Evolutionary conservation across 2,888 invertebrate species (phyloP).

Genomic region (Meloe dianella): DNA sequence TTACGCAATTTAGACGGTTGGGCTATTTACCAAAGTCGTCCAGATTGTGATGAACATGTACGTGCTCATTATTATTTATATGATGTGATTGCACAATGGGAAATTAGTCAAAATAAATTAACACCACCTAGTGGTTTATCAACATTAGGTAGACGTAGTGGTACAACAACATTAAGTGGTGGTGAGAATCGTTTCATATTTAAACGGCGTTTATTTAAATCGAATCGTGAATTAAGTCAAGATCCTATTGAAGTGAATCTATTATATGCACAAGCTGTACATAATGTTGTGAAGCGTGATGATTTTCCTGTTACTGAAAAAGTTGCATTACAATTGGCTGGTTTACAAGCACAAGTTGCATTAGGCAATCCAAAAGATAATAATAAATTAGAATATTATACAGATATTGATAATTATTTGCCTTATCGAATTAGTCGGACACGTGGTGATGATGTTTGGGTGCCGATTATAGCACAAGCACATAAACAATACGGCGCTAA

Average conservation of each 20-base stretch:
- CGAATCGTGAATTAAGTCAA: constrained; percentile 87
- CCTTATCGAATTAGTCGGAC: constrained; percentile 82
- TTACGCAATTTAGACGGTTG: constrained; percentile 87
- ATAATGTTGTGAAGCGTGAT: constrained; percentile 93
- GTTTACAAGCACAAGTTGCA: constrained; percentile 93
- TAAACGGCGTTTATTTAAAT: constrained; percentile 86
- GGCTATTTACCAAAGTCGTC: constrained; percentile 91
- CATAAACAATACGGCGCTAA: constrained; percentile 92
- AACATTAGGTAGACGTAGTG: constrained; percentile 64
- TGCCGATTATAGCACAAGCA: constrained; percentile 85
- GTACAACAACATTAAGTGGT: constrained; percentile 73
- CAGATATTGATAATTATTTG: constrained; percentile 88
- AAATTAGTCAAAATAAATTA: constrained; percentile 64
- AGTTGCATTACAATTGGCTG: constrained; percentile 91
- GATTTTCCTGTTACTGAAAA: constrained; percentile 95
- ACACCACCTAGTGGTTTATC: constrained; percentile 51
- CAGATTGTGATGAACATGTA: constrained; percentile 88
- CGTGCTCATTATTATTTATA: constrained; percentile 90
- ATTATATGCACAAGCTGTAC: constrained; percentile 93
- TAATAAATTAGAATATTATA: constrained; percentile 83
- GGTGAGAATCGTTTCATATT: constrained; percentile 93
- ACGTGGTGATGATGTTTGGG: constrained; percentile 84
- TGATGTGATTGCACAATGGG: constrained; percentile 95
- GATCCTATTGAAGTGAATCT: constrained; percentile 95
- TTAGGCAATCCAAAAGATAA: constrained; percentile 83